Conservation (phyloP, 2,113 vertebrate genomes). For the Passer domesticus region DNA sequence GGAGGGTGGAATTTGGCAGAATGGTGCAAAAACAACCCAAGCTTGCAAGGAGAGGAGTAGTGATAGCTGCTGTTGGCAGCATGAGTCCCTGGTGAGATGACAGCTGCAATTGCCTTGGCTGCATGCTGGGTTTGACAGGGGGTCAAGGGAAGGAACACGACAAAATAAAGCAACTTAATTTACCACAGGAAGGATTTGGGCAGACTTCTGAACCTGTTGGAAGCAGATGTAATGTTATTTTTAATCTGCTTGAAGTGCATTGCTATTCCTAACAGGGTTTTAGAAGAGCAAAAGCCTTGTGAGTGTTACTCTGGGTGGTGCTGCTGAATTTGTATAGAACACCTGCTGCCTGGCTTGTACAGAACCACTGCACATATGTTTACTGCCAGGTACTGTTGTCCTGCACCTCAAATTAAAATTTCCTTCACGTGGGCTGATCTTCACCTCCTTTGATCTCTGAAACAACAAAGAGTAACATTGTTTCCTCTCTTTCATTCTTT, state of each 20-base stretch:
- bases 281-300: background rate
- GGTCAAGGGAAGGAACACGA: background rate
- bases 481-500: background rate
- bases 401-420: background rate
- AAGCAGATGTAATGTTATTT: slow-evolving; percentile 14
- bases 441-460: background rate
- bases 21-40: background rate
- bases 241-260: background rate
- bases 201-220: background rate
- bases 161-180: slow-evolving; percentile 1
- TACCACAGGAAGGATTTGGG: background rate
- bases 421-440: background rate
- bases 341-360: background rate
- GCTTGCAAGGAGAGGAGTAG: background rate
- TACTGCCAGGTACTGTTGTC: background rate
- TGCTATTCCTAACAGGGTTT: background rate
- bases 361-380: background rate
- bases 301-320: background rate
- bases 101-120: slow-evolving; percentile 12
- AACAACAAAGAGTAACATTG: background rate
- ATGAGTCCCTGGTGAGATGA: background rate
- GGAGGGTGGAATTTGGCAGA: background rate
- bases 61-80: background rate
- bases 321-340: accelerated
- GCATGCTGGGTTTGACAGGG: background rate